Base-by-base conservation (phyloP, 2,888 invertebrate species). In the Asteroscopus sphinx region DNA sequence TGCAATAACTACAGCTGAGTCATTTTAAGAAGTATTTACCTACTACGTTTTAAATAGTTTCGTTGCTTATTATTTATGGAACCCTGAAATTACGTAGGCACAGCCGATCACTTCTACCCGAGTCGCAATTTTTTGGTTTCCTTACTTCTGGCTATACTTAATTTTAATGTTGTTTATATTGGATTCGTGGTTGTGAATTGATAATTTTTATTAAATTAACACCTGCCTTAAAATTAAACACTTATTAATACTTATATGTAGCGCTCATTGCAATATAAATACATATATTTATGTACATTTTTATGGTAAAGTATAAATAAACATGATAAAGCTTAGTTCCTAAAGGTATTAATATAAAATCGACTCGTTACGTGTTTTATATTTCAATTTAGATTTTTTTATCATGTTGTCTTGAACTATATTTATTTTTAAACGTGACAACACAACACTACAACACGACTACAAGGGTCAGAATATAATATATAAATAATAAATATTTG, bases 101-200 rank as follows among this genome's bases (percentile, higher is more conserved):
- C 39, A 47, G 60, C 57, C 73, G 59, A 73, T 73, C 57, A 67
- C 70, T 53, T 73, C 79, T 86, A 86, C 87, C 86, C 85, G 86
- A 80, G 73, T 53, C 56, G 61, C 73, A 76, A 73, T 83, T 85
- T 83, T 84, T 82, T 82, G 84, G 82, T 79, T 80, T 79, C 78
- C 71, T 70, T 58, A 57, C 65, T 62, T 58, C 48, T 68, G 57
- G 37, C 46, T 39, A 65, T 69, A 73, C 4, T 21, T 21, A 70
- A n/a, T 66, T 61, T 60, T 57, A 69, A 61, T 59, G 39, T 60
- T 61, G 60, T 72, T 66, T 65, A 68, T 61, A 44, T 36, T 53
- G 52, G 40, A 54, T 61, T 57, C 59, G 40, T 52, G 47, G 48
- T 58, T 54, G 45, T 42, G 48, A 45, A 13, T 54, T 41, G 15